phyloP scores from a whole-genome alignment of 2,113 vertebrate species.

The Naja naja region DNA sequence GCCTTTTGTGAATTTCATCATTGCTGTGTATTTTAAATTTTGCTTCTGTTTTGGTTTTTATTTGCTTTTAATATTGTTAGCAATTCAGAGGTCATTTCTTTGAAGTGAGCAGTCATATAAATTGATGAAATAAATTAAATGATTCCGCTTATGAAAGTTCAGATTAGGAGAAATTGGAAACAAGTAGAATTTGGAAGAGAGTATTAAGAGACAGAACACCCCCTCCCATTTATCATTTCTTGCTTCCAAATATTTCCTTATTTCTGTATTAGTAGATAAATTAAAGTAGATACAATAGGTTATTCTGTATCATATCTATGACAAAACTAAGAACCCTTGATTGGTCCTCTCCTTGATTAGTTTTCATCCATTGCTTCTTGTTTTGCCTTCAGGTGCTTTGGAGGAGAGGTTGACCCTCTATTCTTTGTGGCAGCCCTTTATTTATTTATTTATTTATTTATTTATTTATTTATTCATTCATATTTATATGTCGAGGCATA shows the following conservation, averaged over 20 bases:
- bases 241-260: background rate
- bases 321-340: background rate
- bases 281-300: background rate
- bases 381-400: background rate
- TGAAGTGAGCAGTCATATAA: background rate
- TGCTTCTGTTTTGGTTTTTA: background rate
- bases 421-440: background rate
- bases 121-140: background rate
- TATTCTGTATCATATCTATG: background rate
- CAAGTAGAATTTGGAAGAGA: background rate
- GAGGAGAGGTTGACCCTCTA: background rate
- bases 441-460: background rate
- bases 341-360: background rate
- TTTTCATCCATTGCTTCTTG: background rate
- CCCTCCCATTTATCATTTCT: background rate
- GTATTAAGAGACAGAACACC: background rate
- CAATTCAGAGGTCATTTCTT: background rate
- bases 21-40: background rate
- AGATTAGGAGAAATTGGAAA: background rate
- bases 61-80: background rate
- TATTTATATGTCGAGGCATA: no score
- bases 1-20: background rate
- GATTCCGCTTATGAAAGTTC: background rate
- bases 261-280: background rate
- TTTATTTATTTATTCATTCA: no score